These are phyloP conservation scores for Hemicordylus capensis DNA, from an alignment of 2,113 vertebrate species.

Conservation along the genomic window DNA sequence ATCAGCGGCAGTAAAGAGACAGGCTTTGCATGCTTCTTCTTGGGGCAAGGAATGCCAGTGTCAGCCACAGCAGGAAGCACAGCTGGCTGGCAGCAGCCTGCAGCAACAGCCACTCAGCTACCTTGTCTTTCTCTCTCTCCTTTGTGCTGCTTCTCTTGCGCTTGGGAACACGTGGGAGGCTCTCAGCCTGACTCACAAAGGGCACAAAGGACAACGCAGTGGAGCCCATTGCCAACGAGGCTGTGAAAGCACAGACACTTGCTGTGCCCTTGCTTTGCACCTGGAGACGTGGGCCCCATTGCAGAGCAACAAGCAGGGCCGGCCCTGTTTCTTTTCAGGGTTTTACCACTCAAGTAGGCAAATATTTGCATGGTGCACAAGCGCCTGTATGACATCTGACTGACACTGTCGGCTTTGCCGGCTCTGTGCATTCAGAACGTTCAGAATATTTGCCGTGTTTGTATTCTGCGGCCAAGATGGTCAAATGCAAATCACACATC, in stretches of 20 bases:
- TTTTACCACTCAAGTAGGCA: neutral
- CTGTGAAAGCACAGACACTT: neutral
- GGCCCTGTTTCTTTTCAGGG: neutral
- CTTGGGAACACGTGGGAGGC: neutral
- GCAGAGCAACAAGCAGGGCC: neutral
- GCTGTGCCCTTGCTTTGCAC: neutral
- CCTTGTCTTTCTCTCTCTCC: neutral
- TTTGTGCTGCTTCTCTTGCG: neutral
- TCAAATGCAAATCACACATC: neutral
- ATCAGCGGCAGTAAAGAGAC: neutral
- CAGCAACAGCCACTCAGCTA: neutral
- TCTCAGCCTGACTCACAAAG: neutral
- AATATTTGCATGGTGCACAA: neutral
- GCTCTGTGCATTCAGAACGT: too few species aligned
- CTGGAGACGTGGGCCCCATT: neutral
- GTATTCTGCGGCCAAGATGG: neutral
- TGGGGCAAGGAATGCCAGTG: neutral
- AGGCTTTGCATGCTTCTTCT: neutral
- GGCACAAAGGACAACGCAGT: slow-evolving; percentile 1
- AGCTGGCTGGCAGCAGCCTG: neutral
- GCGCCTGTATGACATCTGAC: neutral
- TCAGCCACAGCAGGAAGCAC: neutral
- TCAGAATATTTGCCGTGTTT: too few species aligned
- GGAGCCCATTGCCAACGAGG: neutral
- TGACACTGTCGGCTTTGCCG: neutral